Evolutionary conservation across 1,140 invertebrate species (phyloP), one percentile per base, ranked within the genome.

Genomic region (Diorhabda carinulata): DNA sequence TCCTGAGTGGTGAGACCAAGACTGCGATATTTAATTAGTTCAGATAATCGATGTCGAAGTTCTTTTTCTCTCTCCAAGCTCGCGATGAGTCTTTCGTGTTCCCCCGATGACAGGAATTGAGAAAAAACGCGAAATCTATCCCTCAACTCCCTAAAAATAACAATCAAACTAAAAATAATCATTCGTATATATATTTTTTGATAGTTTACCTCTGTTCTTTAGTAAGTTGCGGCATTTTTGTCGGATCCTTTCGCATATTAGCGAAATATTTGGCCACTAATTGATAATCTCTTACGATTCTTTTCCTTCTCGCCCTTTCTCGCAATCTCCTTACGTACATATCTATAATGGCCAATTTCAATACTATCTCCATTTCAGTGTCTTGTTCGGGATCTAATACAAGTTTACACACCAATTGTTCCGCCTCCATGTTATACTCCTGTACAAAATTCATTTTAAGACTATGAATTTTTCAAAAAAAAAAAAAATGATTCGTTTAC

Each of bases 351-450:
- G 89, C 86, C 68, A 92, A 80, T 81, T 93, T 92, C 42, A 92
- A 82, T 76, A 89, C 89, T 76, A 92, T 89, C 83, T 97, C 95
- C 67, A 96, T 84, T 74, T 97, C 94, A 79, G 94, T 93, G 83
- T 97, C 94, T 79, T 96, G 92, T 57, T 87, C 83, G 70, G 84
- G 85, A 74, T 91, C 91, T 3, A 92, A 78, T 52, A 90, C 88
- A 66, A 97, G 83, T 40, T 90, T 90, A 40, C 93, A 95, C 71
- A 97, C 91, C 63, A 97, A 83, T 70, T 91, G 88, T 82, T 98
- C 96, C 8, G 95, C 94, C 76, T 93, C 92, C 81, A 95, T 94
- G 80, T 97, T 94, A 83, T 92, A 94, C 82, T 97, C 95, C 89
- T 92, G 73, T 68, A 25, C n/a, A 85, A 83, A 75, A 76, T 25